phyloP scores from a whole-genome alignment of 2,888 invertebrate species.

The Baccha elongata region DNA sequence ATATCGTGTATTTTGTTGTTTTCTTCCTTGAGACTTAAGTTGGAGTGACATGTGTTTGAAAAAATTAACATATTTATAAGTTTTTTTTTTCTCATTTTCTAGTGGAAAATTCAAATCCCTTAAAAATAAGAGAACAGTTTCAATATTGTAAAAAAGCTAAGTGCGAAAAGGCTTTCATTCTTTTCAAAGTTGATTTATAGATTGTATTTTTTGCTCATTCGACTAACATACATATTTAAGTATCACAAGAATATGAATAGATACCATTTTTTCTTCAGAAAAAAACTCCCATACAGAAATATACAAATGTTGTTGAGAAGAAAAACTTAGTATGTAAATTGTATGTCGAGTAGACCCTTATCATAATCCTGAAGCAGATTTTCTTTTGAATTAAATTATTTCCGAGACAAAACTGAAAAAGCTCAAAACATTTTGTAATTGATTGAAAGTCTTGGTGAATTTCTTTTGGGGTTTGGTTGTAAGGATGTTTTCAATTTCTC shows the following conservation, averaged over 20 bases:
- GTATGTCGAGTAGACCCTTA: constrained; percentile 1
- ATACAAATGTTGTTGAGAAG: constrained; percentile 15
- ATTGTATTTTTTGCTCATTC: not conserved
- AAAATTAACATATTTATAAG: constrained; percentile 62
- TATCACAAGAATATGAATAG: not conserved
- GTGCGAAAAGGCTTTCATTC: constrained; percentile 37
- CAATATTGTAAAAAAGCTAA: constrained; percentile 43
- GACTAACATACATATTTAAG: not conserved
- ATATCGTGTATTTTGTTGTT: constrained; percentile 22
- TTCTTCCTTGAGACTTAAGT: not conserved
- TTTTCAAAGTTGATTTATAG: constrained; percentile 39
- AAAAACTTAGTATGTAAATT: not conserved
- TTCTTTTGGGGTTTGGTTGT: constrained; percentile 1
- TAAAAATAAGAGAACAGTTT: constrained; percentile 13
- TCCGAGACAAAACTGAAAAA: constrained; percentile 25
- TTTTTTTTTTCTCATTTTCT: constrained; percentile 34
- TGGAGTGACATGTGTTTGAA: constrained; percentile 29
- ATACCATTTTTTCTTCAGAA: not conserved
- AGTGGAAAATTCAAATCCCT: constrained; percentile 5
- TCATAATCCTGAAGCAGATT: constrained; percentile 29
- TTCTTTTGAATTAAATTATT: constrained; percentile 33
- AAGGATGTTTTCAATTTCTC: not conserved
- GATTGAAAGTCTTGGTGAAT: constrained; percentile 31
- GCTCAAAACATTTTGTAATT: constrained; percentile 38
- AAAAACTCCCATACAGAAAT: not conserved